Base-by-base conservation (phyloP, 2,113 vertebrate genomes). In the Orthonyx spaldingii region DNA sequence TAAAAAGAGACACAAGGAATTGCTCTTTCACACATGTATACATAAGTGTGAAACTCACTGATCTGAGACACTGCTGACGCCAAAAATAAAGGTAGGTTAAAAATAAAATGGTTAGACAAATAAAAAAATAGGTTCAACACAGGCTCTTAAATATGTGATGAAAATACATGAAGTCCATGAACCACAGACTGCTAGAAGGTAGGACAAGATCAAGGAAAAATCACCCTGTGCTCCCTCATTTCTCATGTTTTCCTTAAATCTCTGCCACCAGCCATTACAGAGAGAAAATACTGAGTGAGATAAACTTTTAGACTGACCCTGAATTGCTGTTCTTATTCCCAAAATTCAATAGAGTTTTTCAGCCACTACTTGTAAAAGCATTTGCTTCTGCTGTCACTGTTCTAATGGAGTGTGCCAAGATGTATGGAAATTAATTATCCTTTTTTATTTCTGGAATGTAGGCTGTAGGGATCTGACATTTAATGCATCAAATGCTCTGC, bases 401-500 rank as follows among this genome's bases (percentile, higher is more conserved):
- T 96, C 92, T 97, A 95, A 96, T 93, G 75, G 90, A 96, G 88
- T 96, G 84, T 87, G 90, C 95, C 94, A 97, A 94, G 87, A 97
- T 63, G 92, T 94, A 96, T 95, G 92, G 96, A 96, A 96, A 97
- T 97, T 96, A 97, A 97, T 97, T 96, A 97, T 96, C 91, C 79
- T 91, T 91, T 95, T 96, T 94, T 96, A 96, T 96, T 97, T 96
- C 90, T 96, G 92, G 93, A 94, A 96, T 96, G 87, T 93, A 91
- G 94, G 92, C 93, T 95, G 93, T 80, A 28, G 93, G 87, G 75
- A 97, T 96, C 87, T 96, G 94, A 97, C 96, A 96, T 97, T 96
- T 97, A 97, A 97, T 95, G 90, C 93, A 93, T 96, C 89, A 96
- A 96, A 96, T 96, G 84, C 91, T 96, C 94, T 91, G 50, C 89